Evolutionary conservation across 2,113 vertebrate species (phyloP).

Genomic region (Bambusicola thoracicus): DNA sequence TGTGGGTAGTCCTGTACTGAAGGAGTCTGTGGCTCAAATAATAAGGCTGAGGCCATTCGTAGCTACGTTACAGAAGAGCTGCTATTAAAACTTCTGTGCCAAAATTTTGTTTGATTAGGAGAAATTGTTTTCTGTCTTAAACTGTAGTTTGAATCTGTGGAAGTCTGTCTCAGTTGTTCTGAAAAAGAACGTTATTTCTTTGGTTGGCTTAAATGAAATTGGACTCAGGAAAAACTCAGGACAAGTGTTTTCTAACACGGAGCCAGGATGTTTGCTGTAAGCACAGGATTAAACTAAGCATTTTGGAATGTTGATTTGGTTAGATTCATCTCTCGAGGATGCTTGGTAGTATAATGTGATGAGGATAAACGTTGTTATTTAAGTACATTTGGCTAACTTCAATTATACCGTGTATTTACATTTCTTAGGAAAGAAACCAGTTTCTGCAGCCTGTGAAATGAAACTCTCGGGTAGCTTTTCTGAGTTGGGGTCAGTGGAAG

Average conservation of each 20-base stretch:
- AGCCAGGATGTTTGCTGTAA: constrained; percentile 33
- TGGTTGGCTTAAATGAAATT: background rate
- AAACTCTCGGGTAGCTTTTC: background rate
- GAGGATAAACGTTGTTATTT: background rate
- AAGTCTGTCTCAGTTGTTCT: background rate
- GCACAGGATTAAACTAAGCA: constrained; percentile 42
- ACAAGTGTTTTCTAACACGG: background rate
- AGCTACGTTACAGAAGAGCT: background rate
- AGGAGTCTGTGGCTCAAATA: background rate
- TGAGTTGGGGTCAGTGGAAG: background rate
- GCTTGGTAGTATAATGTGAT: background rate
- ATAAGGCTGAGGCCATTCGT: background rate
- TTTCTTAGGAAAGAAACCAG: background rate
- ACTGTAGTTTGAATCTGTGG: background rate
- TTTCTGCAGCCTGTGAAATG: background rate
- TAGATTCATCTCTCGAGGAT: background rate
- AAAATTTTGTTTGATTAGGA: background rate
- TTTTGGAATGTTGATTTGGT: constrained; percentile 44
- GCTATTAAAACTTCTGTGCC: background rate
- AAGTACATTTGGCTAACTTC: background rate
- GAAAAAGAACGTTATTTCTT: background rate
- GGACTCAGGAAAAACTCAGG: background rate
- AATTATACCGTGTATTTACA: background rate
- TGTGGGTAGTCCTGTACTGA: background rate
- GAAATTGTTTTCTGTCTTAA: background rate